Evolutionary conservation across 2,888 invertebrate genomes (phyloP).

Genomic region (Eristalis tenax): DNA sequence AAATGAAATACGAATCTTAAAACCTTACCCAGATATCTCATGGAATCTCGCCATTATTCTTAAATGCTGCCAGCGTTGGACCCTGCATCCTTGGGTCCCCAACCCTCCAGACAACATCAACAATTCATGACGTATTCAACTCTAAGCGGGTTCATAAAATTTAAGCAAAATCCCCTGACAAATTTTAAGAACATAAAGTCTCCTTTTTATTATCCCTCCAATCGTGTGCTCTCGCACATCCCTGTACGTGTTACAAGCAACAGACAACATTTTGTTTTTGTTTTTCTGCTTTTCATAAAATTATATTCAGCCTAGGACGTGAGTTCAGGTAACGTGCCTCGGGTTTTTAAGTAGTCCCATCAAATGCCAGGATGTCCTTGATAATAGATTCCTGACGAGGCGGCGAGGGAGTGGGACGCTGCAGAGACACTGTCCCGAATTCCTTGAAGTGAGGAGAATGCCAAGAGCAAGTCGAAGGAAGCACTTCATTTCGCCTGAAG

Average conservation of each 20-base stretch:
- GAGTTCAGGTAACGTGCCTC: constrained; percentile 38
- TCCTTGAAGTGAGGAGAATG: not conserved
- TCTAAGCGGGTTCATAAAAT: constrained; percentile 47
- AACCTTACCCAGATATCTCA: too few species aligned
- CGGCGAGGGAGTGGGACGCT: not conserved
- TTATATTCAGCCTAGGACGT: constrained; percentile 10
- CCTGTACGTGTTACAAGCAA: not conserved
- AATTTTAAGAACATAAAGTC: constrained; percentile 52
- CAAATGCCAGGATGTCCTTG: constrained; percentile 58
- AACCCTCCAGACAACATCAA: not conserved
- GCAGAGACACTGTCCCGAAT: not conserved
- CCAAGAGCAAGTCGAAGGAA: constrained; percentile 1
- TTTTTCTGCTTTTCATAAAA: not conserved
- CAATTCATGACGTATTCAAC: constrained; percentile 13
- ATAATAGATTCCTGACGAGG: constrained; percentile 20
- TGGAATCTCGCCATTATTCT: not conserved
- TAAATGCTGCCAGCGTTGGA: not conserved
- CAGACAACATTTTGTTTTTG: constrained; percentile 3
- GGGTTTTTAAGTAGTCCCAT: constrained; percentile 44
- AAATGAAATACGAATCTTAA: too few species aligned
- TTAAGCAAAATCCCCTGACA: constrained; percentile 44
- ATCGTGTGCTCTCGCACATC: not conserved
- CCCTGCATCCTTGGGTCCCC: not conserved
- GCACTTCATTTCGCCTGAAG: constrained; percentile 7
- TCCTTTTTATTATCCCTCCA: constrained; percentile 7